Conservation (phyloP, 92 coral and sea anemone species). For the Desmophyllum pertusum region DNA sequence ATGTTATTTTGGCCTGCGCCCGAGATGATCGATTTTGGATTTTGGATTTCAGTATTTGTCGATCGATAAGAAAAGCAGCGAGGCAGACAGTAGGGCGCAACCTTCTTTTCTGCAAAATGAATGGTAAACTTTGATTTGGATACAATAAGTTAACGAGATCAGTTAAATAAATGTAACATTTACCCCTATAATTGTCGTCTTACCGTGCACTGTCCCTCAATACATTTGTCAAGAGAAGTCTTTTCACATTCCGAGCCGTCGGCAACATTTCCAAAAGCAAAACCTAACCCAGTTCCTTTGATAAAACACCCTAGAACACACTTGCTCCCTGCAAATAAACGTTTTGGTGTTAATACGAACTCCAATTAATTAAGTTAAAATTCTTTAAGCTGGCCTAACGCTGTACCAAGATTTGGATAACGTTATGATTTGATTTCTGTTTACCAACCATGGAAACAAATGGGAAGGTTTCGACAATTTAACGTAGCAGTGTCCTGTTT, state of each 20-base stretch:
- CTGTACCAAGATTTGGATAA: not conserved
- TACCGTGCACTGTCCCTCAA: constrained; percentile 93
- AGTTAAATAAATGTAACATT: not conserved
- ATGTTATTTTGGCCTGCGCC: too few species aligned
- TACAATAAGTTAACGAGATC: not conserved
- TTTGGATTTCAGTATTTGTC: too few species aligned
- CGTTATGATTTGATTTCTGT: not conserved
- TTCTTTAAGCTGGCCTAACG: not conserved
- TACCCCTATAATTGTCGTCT: not conserved
- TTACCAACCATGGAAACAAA: not conserved
- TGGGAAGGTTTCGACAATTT: not conserved
- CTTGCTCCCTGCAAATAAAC: constrained; percentile 69
- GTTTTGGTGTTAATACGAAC: too few species aligned
- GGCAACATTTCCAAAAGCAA: constrained; percentile 96
- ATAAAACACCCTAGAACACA: constrained; percentile 97
- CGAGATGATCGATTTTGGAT: too few species aligned
- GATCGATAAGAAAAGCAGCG: too few species aligned
- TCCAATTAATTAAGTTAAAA: too few species aligned
- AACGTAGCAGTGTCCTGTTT: not conserved
- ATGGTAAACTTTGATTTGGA: not conserved
- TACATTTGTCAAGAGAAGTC: constrained; percentile 77
- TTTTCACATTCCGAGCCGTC: constrained; percentile 95
- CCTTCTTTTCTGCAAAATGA: too few species aligned
- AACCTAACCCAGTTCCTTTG: constrained; percentile 90
- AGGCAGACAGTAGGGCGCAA: too few species aligned